These are phyloP conservation scores for Sebastes variabilis DNA, from an alignment of 2,797 vertebrate species.

Conservation along the genomic window DNA sequence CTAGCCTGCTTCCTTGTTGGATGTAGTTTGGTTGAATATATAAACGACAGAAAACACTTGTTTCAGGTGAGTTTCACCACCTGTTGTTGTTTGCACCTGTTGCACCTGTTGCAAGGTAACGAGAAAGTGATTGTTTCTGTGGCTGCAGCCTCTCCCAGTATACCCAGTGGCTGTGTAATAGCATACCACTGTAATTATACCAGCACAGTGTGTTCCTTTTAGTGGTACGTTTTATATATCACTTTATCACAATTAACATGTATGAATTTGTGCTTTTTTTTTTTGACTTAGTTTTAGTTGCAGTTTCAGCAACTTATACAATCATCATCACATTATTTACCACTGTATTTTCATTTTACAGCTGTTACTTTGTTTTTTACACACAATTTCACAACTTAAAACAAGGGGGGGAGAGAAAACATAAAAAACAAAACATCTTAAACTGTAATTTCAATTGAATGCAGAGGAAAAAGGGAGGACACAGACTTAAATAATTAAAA, in stretches of 20 bases:
- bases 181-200: conserved; percentile 23
- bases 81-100: conserved; percentile 58
- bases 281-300: too few relatives aligned
- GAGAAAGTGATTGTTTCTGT: background rate
- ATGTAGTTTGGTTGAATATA: background rate
- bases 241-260: background rate
- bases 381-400: too few relatives aligned
- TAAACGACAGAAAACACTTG: background rate
- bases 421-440: too few relatives aligned
- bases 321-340: too few relatives aligned
- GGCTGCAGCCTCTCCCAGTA: conserved; percentile 8
- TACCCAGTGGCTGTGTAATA: background rate
- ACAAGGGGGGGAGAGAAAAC: too few relatives aligned
- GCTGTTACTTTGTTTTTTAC: too few relatives aligned
- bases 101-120: conserved; percentile 67
- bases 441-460: too few relatives aligned
- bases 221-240: background rate
- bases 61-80: conserved; percentile 50
- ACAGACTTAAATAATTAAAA: too few relatives aligned
- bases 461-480: too few relatives aligned
- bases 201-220: background rate
- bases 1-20: background rate
- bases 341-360: too few relatives aligned
- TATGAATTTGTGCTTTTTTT: too few relatives aligned
- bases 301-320: too few relatives aligned